phyloP scores from a whole-genome alignment of 2,888 invertebrate species.

The Stomorhina lunata region DNA sequence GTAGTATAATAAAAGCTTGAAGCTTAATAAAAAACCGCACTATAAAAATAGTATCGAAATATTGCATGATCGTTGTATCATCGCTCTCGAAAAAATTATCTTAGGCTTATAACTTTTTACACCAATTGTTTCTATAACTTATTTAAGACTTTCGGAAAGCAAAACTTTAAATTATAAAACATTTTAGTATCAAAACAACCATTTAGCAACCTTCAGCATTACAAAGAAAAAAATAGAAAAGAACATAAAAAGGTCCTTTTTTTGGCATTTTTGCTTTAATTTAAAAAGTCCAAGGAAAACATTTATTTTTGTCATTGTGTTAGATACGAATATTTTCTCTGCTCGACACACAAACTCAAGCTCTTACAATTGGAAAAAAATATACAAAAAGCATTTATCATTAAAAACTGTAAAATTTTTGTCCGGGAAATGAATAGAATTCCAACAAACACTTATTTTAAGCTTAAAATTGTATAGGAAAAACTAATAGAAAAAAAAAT shows the following conservation, averaged over 20 bases:
- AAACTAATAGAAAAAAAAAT: neutral
- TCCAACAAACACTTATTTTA: neutral
- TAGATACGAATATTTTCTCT: neutral
- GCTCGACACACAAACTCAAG: neutral
- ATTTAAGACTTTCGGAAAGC: no score
- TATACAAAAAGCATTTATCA: slow-evolving; percentile 1
- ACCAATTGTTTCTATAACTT: no score
- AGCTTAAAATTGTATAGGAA: neutral
- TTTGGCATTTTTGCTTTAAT: neutral
- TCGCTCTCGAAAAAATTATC: no score
- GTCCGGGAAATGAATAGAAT: slow-evolving; percentile 13
- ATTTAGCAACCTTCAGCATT: neutral
- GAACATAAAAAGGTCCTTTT: no score
- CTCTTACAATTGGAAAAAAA: no score
- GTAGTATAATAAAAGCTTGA: no score
- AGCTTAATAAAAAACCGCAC: no score
- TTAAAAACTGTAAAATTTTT: neutral
- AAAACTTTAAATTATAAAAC: neutral
- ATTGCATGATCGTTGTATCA: no score
- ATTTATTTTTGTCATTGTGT: neutral
- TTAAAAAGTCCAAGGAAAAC: slow-evolving; percentile 2
- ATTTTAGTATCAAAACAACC: neutral
- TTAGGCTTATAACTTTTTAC: no score
- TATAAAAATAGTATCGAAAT: no score
- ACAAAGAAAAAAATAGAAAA: neutral